A percentile compares a stretch with the other conserved stretches of the same genome.
Conservation (phyloP, 2,888 invertebrate species). For the Tigriopus californicus region DNA sequence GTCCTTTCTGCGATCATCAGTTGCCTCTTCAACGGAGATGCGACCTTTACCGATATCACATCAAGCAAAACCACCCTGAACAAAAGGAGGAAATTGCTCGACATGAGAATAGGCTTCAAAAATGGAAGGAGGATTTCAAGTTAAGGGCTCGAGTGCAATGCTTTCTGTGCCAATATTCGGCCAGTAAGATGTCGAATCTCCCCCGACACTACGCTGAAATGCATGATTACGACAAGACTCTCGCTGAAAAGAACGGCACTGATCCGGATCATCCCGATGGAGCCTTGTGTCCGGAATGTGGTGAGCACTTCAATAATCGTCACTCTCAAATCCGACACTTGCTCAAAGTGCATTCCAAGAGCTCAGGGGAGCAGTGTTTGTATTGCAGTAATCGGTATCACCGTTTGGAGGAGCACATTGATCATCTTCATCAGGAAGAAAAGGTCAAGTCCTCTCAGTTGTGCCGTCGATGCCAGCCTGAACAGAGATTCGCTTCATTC, state of each 20-base stretch:
- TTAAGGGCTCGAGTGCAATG: slow-evolving; percentile 4
- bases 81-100: neutral
- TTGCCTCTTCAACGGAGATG: neutral
- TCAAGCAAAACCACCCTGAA: neutral
- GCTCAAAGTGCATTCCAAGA: slow-evolving; percentile 7
- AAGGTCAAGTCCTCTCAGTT: neutral
- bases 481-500: neutral
- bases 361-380: slow-evolving; percentile 9
- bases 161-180: neutral
- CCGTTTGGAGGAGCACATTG: neutral
- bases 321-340: slow-evolving; percentile 2
- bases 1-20: slow-evolving; percentile 4
- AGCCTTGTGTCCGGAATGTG: slow-evolving; percentile 8
- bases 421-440: neutral
- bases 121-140: slow-evolving; percentile 8
- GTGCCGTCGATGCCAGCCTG: slow-evolving; percentile 6
- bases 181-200: neutral
- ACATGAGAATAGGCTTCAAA: neutral
- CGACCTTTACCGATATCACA: slow-evolving; percentile 10
- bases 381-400: slow-evolving; percentile 7
- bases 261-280: slow-evolving; percentile 9
- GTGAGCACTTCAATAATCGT: slow-evolving; percentile 3
- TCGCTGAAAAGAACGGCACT: neutral
- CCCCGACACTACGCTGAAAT: slow-evolving; percentile 6
- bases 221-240: slow-evolving; percentile 1